Evolutionary conservation across 2,888 invertebrate genomes (phyloP), one percentile per base, ranked within the genome.

Genomic region (Eupithecia inturbata): DNA sequence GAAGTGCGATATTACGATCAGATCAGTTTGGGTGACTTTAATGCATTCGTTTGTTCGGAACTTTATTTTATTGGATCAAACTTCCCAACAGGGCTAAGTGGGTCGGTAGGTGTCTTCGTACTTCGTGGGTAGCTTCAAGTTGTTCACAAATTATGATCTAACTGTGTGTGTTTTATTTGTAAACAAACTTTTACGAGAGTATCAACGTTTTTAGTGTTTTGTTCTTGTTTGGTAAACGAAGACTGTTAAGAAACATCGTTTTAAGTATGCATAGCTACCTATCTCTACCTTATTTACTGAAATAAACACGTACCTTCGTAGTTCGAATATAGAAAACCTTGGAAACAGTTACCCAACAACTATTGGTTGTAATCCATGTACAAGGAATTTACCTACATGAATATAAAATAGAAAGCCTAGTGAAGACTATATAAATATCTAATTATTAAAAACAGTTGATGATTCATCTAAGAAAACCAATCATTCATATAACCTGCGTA

Each of bases 41-140:
- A 93, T 93, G 92, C 94, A 93, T 93, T 94, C 93, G 91, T 94
- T 93, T 93, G 93, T 92, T 92, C 86, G 82, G 84, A 94, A 94
- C 91, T 94, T 93, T 91, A 92, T 90, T 93, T 91, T 92, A 92
- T 91, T 91, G 89, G 88, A 89, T 87, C 88, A 88, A 92, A 92
- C 88, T 93, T 91, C 85, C 85, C 83, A 89, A 90, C 88, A 89
- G 89, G 89, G 90, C 90, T 91, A 89, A 91, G 89, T 79, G 66
- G 79, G 78, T 80, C 71, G 79, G 77, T 79, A 82, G 80, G 81
- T 87, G 87, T 85, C 86, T 88, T 88, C 84, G 88, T 91, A 82
- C 78, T 80, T 80, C 63, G 68, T 74, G 71, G 74, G 77, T 71
- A 71, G 68, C 76, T 70, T 70, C 71, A 78, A 80, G 70, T 77